A percentile compares a stretch with the other conserved stretches of the same genome.
Conservation (phyloP, 2,797 vertebrate species). For the Momotus momota region DNA sequence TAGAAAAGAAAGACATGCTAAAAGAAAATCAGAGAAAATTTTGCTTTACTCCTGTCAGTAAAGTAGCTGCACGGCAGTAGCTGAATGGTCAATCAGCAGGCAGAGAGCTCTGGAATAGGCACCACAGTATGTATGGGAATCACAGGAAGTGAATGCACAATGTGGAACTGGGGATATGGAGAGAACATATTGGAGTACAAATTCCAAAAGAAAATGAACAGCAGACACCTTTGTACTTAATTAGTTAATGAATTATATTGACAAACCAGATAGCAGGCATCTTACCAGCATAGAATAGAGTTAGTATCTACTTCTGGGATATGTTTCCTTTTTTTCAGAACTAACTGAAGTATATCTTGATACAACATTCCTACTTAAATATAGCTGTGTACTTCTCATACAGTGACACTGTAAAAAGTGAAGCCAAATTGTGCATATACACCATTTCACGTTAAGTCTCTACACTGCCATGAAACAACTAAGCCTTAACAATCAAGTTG, state of each 20-base stretch:
- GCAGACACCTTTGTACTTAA: neutral
- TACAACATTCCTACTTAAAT: neutral
- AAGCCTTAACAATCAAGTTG: neutral
- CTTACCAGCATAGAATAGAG: neutral
- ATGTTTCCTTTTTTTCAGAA: neutral
- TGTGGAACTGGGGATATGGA: neutral
- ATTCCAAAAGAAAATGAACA: neutral
- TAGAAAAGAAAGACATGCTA: neutral
- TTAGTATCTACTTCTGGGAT: neutral
- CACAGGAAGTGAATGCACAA: neutral
- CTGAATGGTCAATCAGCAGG: neutral
- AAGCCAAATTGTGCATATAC: neutral
- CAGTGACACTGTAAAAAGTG: neutral
- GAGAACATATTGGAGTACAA: neutral
- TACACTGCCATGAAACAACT: neutral
- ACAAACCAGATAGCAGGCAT: neutral
- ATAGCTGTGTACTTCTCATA: neutral
- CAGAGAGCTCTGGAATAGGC: neutral
- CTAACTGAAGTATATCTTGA: neutral
- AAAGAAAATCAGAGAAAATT: neutral
- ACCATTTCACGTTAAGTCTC: neutral
- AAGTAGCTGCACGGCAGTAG: neutral
- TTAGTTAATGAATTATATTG: neutral
- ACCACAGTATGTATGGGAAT: accelerated
- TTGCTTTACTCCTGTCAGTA: neutral